Base-by-base conservation (phyloP, 2,113 vertebrate species). In the Edolisoma coerulescens region DNA sequence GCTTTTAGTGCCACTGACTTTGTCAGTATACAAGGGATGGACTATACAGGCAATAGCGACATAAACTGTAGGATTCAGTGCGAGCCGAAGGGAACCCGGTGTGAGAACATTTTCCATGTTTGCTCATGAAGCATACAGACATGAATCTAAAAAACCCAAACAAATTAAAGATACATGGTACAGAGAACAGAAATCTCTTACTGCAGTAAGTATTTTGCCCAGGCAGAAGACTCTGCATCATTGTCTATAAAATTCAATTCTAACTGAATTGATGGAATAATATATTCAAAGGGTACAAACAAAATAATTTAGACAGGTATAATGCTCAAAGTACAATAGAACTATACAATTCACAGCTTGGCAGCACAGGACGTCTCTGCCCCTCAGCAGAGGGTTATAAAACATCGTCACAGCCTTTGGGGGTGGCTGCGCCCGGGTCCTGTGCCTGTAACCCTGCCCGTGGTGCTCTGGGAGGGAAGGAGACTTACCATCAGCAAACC, bases 101-200 rank as follows among this genome's bases (percentile, higher is more conserved):
- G 94, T 95, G 77, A 97, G 96, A 96, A 96, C 78, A 82, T 94
- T 97, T 97, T 95, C 89, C 87, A 95, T 91, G 93, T 97, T 98
- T 98, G 97, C 98, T 98, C 97, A 95, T 97, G 96, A 98, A 96
- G 94, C 93, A 94, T 96, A 97, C 94, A 97, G 96, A 96, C 57
- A 92, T 87, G 98, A 97, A 97, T 97, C 95, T 98, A 97, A 96
- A 98, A 97, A 96, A 96, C 91, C 89, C 97, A 93, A 97, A 97
- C 95, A 98, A 96, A 97, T 96, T 90, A 91, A 97, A 98, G 96
- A 97, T 97, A 98, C 96, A 97, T 97, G 94, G 95, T 97, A 98
- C 98, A 98, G 98, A 99, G 98, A 98, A 99, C 98, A 99, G 97
- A 99, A 99, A 99, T 98, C 98, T 99, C 98, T 99, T 98, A 98